These are phyloP conservation scores for Moxostoma hubbsi DNA, from an alignment of 2,797 vertebrate genomes.

Conservation along the genomic window DNA sequence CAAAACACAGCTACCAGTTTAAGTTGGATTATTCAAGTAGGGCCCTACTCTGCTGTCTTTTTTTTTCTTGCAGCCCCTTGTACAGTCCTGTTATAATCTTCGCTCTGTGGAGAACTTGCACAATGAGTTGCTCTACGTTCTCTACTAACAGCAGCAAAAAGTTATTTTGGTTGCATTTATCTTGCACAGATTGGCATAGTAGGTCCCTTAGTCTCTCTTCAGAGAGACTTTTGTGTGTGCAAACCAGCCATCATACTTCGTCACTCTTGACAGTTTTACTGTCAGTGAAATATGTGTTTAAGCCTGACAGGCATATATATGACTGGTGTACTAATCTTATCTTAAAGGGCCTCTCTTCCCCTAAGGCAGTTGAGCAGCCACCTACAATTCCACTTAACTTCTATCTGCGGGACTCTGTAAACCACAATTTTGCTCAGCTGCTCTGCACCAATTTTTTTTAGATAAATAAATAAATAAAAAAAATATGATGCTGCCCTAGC, in stretches of 20 bases:
- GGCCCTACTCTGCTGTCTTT: conserved; percentile 4
- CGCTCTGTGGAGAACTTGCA: neutral
- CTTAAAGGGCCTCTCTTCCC: conserved; percentile 13
- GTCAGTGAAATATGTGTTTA: conserved; percentile 48
- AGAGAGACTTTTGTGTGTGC: conserved; percentile 13
- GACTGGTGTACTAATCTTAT: conserved; percentile 41
- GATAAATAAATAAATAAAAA: neutral
- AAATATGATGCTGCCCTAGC: conserved; percentile 36
- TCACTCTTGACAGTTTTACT: conserved; percentile 52
- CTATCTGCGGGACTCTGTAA: neutral
- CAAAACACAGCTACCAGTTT: neutral
- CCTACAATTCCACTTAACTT: conserved; percentile 10
- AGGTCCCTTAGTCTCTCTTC: neutral
- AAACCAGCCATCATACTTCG: conserved; percentile 35
- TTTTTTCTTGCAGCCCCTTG: conserved; percentile 4
- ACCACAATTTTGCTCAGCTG: conserved; percentile 29
- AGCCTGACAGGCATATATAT: conserved; percentile 31
- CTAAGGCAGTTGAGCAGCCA: conserved; percentile 31
- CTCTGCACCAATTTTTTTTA: conserved; percentile 3
- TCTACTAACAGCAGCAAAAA: neutral
- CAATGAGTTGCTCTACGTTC: neutral
- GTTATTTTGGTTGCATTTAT: conserved; percentile 14
- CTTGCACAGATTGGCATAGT: conserved; percentile 1
- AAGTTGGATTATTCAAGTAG: neutral
- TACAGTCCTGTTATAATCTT: conserved; percentile 3